Evolutionary conservation across 2,113 vertebrate genomes (phyloP).

Genomic region (Fulica atra): DNA sequence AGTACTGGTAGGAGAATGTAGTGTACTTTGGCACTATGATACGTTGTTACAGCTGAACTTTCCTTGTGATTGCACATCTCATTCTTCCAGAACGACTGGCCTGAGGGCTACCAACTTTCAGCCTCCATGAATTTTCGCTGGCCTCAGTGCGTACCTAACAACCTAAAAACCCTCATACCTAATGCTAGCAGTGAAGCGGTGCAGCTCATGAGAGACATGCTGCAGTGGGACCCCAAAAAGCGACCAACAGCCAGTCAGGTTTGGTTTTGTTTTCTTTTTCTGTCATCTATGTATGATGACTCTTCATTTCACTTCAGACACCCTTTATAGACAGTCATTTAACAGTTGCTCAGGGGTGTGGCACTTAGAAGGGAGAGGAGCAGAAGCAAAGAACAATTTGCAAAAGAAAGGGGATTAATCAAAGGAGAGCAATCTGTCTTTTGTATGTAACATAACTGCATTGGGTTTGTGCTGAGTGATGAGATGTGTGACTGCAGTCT

Average conservation of each 20-base stretch:
- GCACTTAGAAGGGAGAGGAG: not conserved
- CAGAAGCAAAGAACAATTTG: not conserved
- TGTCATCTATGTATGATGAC: not conserved
- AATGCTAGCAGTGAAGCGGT: slow-evolving; percentile 82
- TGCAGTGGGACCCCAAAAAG: slow-evolving; percentile 86
- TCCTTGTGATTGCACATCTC: not conserved
- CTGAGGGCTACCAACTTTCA: slow-evolving; percentile 84
- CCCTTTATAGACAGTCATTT: not conserved
- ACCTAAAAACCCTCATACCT: slow-evolving; percentile 82
- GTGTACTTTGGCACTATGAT: not conserved
- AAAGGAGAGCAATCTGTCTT: not conserved
- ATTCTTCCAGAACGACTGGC: slow-evolving; percentile 80
- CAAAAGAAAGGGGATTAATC: not conserved
- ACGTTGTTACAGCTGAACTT: not conserved
- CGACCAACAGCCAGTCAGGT: slow-evolving; percentile 84
- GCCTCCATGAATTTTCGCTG: slow-evolving; percentile 82
- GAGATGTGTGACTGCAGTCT: not conserved
- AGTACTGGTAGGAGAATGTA: not conserved
- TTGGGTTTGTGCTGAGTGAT: not conserved
- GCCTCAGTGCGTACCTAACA: slow-evolving; percentile 83
- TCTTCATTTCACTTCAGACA: not conserved
- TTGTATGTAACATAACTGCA: not conserved
- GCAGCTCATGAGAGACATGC: slow-evolving; percentile 85
- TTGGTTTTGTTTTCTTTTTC: slow-evolving; percentile 13
- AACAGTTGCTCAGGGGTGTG: not conserved